phyloP scores from a whole-genome alignment of 2,113 vertebrate species.

The Periophthalmus modestus region DNA sequence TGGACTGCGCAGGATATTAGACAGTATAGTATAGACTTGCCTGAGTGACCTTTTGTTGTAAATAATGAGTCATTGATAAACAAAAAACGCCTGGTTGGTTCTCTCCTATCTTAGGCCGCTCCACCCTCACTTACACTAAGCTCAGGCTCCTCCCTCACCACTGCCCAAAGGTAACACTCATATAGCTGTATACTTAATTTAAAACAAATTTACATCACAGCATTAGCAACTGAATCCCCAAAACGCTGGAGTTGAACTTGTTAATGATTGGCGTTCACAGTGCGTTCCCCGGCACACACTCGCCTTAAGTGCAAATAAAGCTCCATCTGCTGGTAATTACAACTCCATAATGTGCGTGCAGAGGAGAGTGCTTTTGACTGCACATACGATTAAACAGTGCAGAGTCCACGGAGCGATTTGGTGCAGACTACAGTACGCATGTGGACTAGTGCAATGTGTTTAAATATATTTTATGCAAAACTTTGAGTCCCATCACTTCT shows the following conservation, averaged over 20 bases:
- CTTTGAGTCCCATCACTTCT: too few relatives aligned
- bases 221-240: constrained; percentile 78
- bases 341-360: constrained; percentile 95
- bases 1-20: too few relatives aligned
- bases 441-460: neutral
- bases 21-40: too few relatives aligned
- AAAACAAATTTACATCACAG: constrained; percentile 96
- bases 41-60: too few relatives aligned
- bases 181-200: constrained; percentile 83
- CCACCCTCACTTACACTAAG: neutral
- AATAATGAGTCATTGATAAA: too few relatives aligned
- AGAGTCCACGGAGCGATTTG: constrained; percentile 64
- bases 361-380: constrained; percentile 99
- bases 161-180: neutral
- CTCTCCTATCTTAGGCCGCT: too few relatives aligned
- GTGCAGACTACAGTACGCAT: constrained; percentile 14
- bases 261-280: constrained; percentile 88
- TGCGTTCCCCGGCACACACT: constrained; percentile 90
- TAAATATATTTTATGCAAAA: too few relatives aligned
- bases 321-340: constrained; percentile 99
- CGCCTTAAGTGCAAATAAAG: constrained; percentile 99
- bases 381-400: constrained; percentile 98
- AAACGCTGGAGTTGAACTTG: constrained; percentile 89
- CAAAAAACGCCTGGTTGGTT: too few relatives aligned
- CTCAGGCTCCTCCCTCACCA: neutral